Evolutionary conservation across 1,140 invertebrate genomes (phyloP).

Genomic region (Cydia fagiglandana): DNA sequence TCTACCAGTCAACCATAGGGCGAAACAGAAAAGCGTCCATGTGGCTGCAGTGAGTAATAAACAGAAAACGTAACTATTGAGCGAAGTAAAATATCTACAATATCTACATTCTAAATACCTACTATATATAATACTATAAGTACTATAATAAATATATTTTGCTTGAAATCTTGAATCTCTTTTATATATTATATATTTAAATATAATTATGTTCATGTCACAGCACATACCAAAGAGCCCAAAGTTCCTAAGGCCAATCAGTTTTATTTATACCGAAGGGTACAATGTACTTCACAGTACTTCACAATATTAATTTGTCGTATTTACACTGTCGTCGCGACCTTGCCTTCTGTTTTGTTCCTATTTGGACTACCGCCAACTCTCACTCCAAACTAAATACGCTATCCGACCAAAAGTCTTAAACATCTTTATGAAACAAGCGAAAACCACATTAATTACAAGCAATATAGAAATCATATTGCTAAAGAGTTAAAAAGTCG

Average conservation of each 20-base stretch:
- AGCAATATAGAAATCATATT: not conserved
- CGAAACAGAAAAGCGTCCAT: too few species aligned
- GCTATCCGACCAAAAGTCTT: not conserved
- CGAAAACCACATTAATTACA: not conserved
- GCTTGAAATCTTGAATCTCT: too few species aligned
- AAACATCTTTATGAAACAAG: not conserved
- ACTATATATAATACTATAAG: too few species aligned
- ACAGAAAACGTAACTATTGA: too few species aligned
- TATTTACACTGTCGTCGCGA: slow-evolving; percentile 37
- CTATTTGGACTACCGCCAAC: slow-evolving; percentile 56
- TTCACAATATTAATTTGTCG: slow-evolving; percentile 23
- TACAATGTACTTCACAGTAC: slow-evolving; percentile 25
- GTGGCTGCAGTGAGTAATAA: too few species aligned
- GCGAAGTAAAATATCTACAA: too few species aligned
- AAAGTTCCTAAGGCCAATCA: not conserved
- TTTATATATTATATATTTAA: too few species aligned
- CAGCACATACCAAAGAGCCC: too few species aligned
- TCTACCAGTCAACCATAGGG: too few species aligned
- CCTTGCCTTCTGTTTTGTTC: slow-evolving; percentile 49
- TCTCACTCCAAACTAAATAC: slow-evolving; percentile 9
- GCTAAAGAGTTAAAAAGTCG: not conserved
- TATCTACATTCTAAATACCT: too few species aligned
- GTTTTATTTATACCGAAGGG: slow-evolving; percentile 22
- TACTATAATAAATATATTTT: too few species aligned
- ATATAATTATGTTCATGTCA: too few species aligned